phyloP scores from a whole-genome alignment of 2,113 vertebrate species.

The Caloenas nicobarica region DNA sequence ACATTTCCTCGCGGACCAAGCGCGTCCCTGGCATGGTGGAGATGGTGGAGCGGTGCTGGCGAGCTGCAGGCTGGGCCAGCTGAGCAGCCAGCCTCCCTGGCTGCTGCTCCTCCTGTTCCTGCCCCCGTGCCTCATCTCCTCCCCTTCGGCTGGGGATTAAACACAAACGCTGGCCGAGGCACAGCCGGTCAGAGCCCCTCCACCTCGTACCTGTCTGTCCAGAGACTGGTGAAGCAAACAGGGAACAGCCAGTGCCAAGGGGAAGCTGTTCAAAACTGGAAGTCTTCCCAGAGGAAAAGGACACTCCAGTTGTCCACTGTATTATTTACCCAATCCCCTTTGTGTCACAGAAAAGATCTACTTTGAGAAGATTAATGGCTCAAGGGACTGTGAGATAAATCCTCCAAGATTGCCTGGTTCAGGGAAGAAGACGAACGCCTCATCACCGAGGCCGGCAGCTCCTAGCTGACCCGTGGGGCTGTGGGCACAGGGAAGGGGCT shows the following conservation, averaged over 20 bases:
- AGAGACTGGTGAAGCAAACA: accelerated
- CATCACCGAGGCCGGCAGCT: accelerated
- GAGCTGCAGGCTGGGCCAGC: background rate
- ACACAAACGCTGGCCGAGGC: background rate
- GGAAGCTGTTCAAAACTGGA: background rate
- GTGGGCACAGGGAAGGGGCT: background rate
- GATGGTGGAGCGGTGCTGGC: background rate
- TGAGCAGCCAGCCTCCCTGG: background rate
- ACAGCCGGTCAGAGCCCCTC: background rate
- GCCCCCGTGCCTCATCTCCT: background rate
- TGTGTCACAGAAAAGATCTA: conserved; percentile 45
- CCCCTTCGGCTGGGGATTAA: accelerated
- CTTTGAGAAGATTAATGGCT: conserved; percentile 60
- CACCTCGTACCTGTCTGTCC: accelerated
- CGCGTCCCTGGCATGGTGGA: background rate
- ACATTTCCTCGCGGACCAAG: background rate
- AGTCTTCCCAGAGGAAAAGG: background rate
- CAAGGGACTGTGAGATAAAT: conserved; percentile 26
- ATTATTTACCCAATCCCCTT: conserved; percentile 45
- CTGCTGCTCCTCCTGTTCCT: background rate
- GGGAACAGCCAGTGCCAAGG: background rate
- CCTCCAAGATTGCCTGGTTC: conserved; percentile 46
- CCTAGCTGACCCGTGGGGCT: background rate
- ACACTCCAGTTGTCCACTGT: background rate
- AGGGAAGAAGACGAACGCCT: background rate